phyloP scores from a whole-genome alignment of 2,888 invertebrate species.

The Phalangium opilio region DNA sequence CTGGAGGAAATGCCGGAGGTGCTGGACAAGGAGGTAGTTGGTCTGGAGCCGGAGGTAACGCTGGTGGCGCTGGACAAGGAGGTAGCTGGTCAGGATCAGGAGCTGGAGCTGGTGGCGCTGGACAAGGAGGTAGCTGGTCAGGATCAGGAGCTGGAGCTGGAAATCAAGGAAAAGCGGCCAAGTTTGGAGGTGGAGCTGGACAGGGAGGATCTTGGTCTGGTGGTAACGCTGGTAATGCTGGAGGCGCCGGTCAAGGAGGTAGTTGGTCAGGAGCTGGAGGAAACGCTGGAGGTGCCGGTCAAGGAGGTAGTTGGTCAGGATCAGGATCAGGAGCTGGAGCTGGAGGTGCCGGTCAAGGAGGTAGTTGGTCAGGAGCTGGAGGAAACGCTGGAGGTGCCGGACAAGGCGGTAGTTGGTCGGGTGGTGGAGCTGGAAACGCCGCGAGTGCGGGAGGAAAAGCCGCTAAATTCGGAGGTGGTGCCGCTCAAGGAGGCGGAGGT shows the following conservation, averaged over 20 bases:
- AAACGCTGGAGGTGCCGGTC: background rate
- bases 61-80: background rate
- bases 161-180: background rate
- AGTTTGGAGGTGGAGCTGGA: background rate
- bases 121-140: background rate
- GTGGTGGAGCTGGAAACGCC: conserved; percentile 1
- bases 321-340: background rate
- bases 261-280: background rate
- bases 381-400: background rate
- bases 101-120: background rate
- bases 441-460: background rate
- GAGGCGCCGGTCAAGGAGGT: background rate
- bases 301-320: background rate
- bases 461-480: background rate
- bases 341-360: background rate
- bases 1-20: background rate
- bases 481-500: background rate
- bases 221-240: background rate
- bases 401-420: background rate
- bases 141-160: background rate
- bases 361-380: background rate
- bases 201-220: background rate
- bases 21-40: conserved; percentile 1
- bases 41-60: conserved; percentile 1
- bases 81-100: background rate